Evolutionary conservation across 2,888 invertebrate species (phyloP), one percentile per base, ranked within the genome.

Genomic region (Cerastis leucographa): DNA sequence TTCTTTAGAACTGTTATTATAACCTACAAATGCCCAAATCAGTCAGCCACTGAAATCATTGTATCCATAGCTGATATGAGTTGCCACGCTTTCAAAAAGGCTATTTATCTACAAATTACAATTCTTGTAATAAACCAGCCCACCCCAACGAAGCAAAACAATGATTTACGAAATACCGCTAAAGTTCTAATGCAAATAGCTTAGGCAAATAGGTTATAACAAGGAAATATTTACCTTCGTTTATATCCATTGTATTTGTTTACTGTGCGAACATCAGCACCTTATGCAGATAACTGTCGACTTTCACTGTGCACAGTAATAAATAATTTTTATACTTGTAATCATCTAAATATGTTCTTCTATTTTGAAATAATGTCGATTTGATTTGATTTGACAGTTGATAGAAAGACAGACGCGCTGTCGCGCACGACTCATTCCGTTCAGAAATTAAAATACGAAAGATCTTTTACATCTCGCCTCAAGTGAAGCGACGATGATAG

Each of bases 191-290:
- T 72, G 44, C 71, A 71, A 75, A 77, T 83, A 90, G 88, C 91
- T 89, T 89, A 89, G n/a, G 44, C 71, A 71, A 75, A 77, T 83
- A 90, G 88, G 92, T 89, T 89, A 89, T 71, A 40, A 68, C 46
- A 76, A 61, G 25, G 46, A 11, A 74, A 75, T 78, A 84, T 79
- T 91, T 90, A 96, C 96, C 96, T 94, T 96, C 96, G 85, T 93
- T 94, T 78, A 95, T 91, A 87, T 96, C 96, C 96, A 96, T 96
- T 69, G 42, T 79, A 66, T 22, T 67, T 61, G 46, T 67, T 88
- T 84, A 81, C 51, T 44, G 29, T 29, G 54, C 69, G 17, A 74
- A 73, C 84, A 76, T 86, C 29, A 77, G 78, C 19, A 69, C 66
- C 71, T 54, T 70, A 35, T 69, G 46, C 17, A 76, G 35, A 35